phyloP scores from a whole-genome alignment of 2,888 invertebrate species.

The Bugula neritina region DNA sequence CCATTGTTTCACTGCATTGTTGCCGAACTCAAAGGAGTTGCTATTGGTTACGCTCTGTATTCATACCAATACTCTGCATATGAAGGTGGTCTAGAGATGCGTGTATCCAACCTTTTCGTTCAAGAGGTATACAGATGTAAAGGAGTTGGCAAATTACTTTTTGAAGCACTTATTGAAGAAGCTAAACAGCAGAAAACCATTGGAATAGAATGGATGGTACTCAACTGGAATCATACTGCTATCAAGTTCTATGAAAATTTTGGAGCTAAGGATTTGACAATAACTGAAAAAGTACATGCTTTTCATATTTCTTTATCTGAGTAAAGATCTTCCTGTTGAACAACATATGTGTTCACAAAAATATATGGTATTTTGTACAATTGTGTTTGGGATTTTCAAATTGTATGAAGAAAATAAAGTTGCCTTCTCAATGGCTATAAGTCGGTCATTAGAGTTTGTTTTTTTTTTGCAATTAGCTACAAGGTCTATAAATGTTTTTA shows the following conservation, averaged over 20 bases:
- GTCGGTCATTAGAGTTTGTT: too few relatives aligned
- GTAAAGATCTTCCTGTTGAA: too few relatives aligned
- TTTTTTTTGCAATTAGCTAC: too few relatives aligned
- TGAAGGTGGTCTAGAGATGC: slow-evolving; percentile 67
- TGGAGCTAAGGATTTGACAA: not conserved
- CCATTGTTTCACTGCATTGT: slow-evolving; percentile 7
- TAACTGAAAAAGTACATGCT: not conserved
- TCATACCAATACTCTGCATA: slow-evolving; percentile 80
- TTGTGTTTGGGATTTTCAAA: too few relatives aligned
- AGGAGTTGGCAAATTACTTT: not conserved
- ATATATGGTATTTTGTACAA: too few relatives aligned
- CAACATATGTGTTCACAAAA: too few relatives aligned
- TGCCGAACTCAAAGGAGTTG: slow-evolving; percentile 27
- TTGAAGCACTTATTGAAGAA: not conserved
- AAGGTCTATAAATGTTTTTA: too few relatives aligned
- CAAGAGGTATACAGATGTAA: not conserved
- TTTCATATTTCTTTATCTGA: too few relatives aligned
- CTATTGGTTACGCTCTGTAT: slow-evolving; percentile 74
- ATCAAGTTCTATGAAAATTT: not conserved
- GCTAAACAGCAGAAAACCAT: not conserved
- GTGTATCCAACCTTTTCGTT: slow-evolving; percentile 82
- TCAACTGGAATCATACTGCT: not conserved
- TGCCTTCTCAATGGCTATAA: too few relatives aligned
- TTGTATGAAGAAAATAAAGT: too few relatives aligned
- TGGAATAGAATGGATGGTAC: slow-evolving; percentile 8